Conservation (phyloP, 2,888 invertebrate genomes). For the Lumbricus terrestris region DNA sequence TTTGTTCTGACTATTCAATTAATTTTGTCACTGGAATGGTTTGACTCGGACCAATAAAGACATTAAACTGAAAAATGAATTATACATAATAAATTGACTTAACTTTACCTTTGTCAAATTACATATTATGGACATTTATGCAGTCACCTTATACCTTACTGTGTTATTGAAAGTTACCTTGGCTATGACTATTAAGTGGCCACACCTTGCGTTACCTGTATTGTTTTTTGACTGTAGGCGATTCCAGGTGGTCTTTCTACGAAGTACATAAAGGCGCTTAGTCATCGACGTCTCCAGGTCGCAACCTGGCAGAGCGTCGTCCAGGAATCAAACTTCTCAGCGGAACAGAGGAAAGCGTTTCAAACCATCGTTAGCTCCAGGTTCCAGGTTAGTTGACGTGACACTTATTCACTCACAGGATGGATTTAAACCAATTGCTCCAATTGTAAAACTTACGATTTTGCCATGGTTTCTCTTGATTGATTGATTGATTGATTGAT, state of each 20-base stretch:
- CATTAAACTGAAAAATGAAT: no score
- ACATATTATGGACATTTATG: background rate
- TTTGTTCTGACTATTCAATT: no score
- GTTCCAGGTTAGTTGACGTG: slow-evolving; percentile 45
- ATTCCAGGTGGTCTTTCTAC: slow-evolving; percentile 53
- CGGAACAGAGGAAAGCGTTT: slow-evolving; percentile 54
- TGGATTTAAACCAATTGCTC: background rate
- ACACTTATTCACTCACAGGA: background rate
- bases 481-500: no score
- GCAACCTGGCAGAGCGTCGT: slow-evolving; percentile 55
- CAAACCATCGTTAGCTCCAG: slow-evolving; percentile 54
- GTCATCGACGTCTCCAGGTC: slow-evolving; percentile 50
- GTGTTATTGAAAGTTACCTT: no score
- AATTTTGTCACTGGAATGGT: no score
- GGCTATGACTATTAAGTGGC: no score
- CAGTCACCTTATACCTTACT: no score
- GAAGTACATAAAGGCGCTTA: slow-evolving; percentile 50
- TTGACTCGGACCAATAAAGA: no score
- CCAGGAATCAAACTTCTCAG: slow-evolving; percentile 51
- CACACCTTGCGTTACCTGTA: background rate
- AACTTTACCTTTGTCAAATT: background rate
- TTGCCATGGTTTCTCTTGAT: no score
- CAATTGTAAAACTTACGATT: background rate
- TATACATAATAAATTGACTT: no score
- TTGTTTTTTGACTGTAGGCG: slow-evolving; percentile 37